Conservation (phyloP, 2,888 invertebrate genomes). For the Pseudococcus viburni region DNA sequence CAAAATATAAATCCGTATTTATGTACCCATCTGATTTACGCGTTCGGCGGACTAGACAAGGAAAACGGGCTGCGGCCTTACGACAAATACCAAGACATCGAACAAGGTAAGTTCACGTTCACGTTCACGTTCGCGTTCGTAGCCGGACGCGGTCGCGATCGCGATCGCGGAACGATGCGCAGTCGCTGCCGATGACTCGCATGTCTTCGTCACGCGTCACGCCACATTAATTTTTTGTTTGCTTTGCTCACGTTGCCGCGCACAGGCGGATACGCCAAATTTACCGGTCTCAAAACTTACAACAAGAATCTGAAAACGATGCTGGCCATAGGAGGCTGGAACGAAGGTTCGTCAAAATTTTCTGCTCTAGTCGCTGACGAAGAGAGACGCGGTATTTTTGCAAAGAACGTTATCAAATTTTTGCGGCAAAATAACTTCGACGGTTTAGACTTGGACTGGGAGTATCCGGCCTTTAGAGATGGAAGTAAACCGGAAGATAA, state of each 20-base stretch:
- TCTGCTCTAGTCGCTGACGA: slow-evolving; percentile 89
- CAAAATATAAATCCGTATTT: slow-evolving; percentile 95
- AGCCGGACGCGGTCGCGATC: too few species aligned
- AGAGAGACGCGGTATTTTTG: slow-evolving; percentile 84
- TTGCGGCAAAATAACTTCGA: slow-evolving; percentile 93
- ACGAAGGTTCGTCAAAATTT: slow-evolving; percentile 89
- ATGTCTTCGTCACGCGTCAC: neutral
- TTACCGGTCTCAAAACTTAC: slow-evolving; percentile 92
- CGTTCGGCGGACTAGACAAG: slow-evolving; percentile 92
- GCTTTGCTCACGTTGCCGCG: neutral
- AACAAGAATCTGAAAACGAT: slow-evolving; percentile 92
- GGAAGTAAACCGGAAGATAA: slow-evolving; percentile 81
- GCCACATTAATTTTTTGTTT: neutral
- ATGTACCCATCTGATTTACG: slow-evolving; percentile 93
- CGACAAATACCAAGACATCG: slow-evolving; percentile 95
- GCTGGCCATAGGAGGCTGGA: slow-evolving; percentile 94
- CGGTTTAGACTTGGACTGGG: slow-evolving; percentile 86
- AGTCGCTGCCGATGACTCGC: neutral
- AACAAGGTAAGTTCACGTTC: slow-evolving; percentile 81
- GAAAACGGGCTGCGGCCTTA: slow-evolving; percentile 92
- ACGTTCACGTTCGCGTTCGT: neutral
- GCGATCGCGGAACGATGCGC: too few species aligned
- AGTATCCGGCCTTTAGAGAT: slow-evolving; percentile 86
- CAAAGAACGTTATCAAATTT: slow-evolving; percentile 87
- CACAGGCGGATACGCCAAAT: slow-evolving; percentile 92